Evolutionary conservation across 2,888 invertebrate species (phyloP).

Genomic region (Hydrotaea diabolus): DNA sequence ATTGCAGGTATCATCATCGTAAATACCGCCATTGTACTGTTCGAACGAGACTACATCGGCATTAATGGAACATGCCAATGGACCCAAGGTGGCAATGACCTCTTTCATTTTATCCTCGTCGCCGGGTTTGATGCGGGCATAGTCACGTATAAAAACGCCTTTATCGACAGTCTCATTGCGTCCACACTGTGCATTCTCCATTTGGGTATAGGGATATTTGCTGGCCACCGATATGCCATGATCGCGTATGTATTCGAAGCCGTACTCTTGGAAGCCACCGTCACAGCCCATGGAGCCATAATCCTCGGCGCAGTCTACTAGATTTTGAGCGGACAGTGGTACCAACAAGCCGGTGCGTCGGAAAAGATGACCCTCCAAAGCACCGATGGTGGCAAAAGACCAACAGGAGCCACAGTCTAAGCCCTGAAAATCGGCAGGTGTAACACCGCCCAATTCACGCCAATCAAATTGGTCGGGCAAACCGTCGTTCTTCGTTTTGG

Average conservation of each 20-base stretch:
- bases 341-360: constrained; percentile 77
- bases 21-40: constrained; percentile 78
- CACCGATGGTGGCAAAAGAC: constrained; percentile 77
- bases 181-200: constrained; percentile 73
- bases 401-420: constrained; percentile 77
- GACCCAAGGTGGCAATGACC: constrained; percentile 78
- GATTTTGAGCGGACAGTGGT: constrained; percentile 79
- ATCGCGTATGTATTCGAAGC: constrained; percentile 78
- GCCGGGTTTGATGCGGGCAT: constrained; percentile 77
- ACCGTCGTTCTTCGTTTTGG: constrained; percentile 63
- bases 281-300: constrained; percentile 79
- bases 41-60: constrained; percentile 76
- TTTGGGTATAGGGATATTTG: constrained; percentile 78
- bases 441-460: constrained; percentile 78
- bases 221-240: constrained; percentile 77
- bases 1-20: constrained; percentile 78
- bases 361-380: constrained; percentile 78
- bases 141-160: constrained; percentile 75
- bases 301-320: constrained; percentile 79
- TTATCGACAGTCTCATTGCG: constrained; percentile 75
- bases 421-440: constrained; percentile 77
- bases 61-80: constrained; percentile 78
- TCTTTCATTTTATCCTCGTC: constrained; percentile 79
- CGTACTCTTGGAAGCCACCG: constrained; percentile 79
- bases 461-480: constrained; percentile 79